Base-by-base conservation (phyloP, 2,113 vertebrate genomes). In the Meriones unguiculatus region DNA sequence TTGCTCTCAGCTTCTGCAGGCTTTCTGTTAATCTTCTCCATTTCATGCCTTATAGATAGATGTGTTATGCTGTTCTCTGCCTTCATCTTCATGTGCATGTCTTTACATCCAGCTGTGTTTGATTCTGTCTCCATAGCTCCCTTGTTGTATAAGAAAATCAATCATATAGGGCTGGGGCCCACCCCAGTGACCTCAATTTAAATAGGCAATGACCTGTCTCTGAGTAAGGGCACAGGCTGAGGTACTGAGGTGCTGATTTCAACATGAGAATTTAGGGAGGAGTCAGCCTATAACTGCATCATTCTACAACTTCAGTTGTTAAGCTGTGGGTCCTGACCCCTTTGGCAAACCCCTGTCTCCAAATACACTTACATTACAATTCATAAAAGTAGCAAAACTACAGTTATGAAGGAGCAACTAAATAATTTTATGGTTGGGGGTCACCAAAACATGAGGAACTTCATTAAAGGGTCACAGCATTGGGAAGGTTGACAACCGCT, bases 21-120 rank as follows among this genome's bases (percentile, higher is more conserved):
- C 52, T 50, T 95, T 30, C 38, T 38, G 57, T 35, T 3, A 8
- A 69, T 25, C 14, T 17, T 12, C 20, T 6, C 17, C 22, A 5
- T 1, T 50, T 64, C 32, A 64, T 5, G 30, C n/a, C 10, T 65
- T 32, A 1, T 1, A 13, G 25, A 1, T 1, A 13, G 25, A 69
- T 76, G 22, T 7, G 22, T n/a, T 24, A 35, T 32, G 67, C 15
- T 78, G 32, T 59, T 9, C 28, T 91, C 75, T 17, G 18, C 57
- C 57, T 89, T 77, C 14, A 41, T 82, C 57, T 17, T 70, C 14
- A n/a, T 24, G 10, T 59, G 2, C 13, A 7, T 2, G 18, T 54
- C 30, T 32, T 11, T 72, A 17, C 38, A 2, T 72, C 52, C 50
- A 24, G 9, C 17, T 25, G 5, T 38, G 24, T 57, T 41, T 84